Evolutionary conservation across 2,797 vertebrate species (phyloP).

Genomic region (Centropyge bicolor): DNA sequence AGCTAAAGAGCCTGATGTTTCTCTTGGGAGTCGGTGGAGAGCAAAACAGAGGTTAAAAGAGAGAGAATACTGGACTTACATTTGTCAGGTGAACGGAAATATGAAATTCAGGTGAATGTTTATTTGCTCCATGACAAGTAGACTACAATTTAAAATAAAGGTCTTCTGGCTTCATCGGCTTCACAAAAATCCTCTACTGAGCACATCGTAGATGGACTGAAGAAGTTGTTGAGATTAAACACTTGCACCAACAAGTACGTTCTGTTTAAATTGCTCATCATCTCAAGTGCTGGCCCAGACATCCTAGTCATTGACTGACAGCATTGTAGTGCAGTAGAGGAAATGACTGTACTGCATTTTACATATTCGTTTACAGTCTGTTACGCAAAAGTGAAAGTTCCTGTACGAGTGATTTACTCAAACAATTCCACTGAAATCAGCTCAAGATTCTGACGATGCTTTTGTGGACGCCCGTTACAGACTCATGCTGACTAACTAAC

Average conservation of each 20-base stretch:
- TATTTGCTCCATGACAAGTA: not conserved
- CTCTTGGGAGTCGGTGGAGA: too few species aligned
- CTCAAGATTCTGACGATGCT: not conserved
- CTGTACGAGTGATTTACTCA: not conserved
- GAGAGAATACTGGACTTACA: not conserved
- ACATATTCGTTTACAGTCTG: not conserved
- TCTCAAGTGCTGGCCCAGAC: not conserved
- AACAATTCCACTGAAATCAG: not conserved
- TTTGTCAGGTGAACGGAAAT: not conserved
- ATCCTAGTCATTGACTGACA: slow-evolving; percentile 12
- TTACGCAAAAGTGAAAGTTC: slow-evolving; percentile 46
- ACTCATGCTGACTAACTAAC: slow-evolving; percentile 52
- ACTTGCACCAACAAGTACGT: slow-evolving; percentile 21
- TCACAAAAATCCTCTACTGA: not conserved
- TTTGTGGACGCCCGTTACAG: not conserved
- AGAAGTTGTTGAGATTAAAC: not conserved
- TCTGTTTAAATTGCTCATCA: not conserved
- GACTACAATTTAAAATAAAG: not conserved
- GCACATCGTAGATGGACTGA: not conserved
- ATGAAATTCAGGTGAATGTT: not conserved
- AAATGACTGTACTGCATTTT: slow-evolving; percentile 46
- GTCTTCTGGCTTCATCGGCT: not conserved
- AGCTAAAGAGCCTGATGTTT: not conserved
- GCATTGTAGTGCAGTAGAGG: not conserved
- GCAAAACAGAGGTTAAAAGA: not conserved